A percentile compares a stretch with the other conserved stretches of the same genome.
These are phyloP conservation scores for Drosophila carrolli DNA, from an alignment of 1,140 invertebrate species.

Conservation along the genomic window DNA sequence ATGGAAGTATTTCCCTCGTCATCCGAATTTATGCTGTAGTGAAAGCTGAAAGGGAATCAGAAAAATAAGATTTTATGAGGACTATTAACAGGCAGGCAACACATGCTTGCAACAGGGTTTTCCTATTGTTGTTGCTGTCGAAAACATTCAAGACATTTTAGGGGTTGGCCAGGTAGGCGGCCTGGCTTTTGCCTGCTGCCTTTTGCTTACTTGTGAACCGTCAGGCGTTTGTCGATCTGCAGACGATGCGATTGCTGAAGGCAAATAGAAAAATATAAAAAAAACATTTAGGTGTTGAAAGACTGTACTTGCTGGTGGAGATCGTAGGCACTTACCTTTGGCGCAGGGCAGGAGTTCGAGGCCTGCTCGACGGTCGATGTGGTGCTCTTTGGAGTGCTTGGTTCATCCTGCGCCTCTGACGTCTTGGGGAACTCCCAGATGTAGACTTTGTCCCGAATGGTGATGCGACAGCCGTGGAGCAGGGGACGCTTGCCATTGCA, in stretches of 20 bases:
- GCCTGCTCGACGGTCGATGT: conserved; percentile 44
- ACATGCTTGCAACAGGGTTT: conserved; percentile 23
- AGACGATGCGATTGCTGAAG: conserved; percentile 44
- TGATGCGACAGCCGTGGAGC: conserved; percentile 55
- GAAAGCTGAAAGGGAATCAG: conserved; percentile 58
- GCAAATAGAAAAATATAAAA: conserved; percentile 16
- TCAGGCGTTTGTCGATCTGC: conserved; percentile 59
- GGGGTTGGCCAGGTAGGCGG: conserved; percentile 55
- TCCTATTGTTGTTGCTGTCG: conserved; percentile 19
- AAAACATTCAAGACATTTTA: conserved; percentile 13
- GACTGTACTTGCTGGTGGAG: conserved; percentile 23
- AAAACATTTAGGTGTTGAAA: neutral
- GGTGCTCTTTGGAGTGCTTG: conserved; percentile 56
- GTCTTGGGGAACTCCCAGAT: conserved; percentile 63
- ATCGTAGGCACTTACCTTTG: conserved; percentile 50
- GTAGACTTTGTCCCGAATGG: conserved; percentile 62
- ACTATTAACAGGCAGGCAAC: neutral
- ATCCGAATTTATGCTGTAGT: conserved; percentile 74
- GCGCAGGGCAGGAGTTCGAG: conserved; percentile 69
- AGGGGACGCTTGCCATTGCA: conserved; percentile 56
- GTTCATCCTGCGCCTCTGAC: conserved; percentile 7
- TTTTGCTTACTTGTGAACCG: conserved; percentile 74
- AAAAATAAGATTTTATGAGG: conserved; percentile 2
- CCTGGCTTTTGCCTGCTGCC: conserved; percentile 10
- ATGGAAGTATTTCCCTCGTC: conserved; percentile 76